Conservation (phyloP, 2,888 invertebrate genomes). For the Allacma fusca region DNA sequence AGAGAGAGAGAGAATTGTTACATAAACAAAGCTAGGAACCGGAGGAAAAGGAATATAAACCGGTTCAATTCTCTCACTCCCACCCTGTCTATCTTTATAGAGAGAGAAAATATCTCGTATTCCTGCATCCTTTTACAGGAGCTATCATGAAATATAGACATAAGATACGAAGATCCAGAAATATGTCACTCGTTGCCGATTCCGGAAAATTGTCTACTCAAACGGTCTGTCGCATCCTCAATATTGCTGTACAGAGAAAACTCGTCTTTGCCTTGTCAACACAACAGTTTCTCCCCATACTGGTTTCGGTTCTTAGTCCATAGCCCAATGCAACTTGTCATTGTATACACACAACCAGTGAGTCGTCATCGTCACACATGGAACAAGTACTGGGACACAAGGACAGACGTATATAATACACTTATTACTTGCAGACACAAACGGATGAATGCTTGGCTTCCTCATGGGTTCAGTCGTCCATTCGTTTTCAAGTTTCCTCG, state of each 20-base stretch:
- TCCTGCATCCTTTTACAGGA: neutral
- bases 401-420: neutral
- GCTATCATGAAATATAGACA: neutral
- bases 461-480: conserved; percentile 37
- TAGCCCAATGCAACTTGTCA: neutral
- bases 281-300: neutral
- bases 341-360: conserved; percentile 5
- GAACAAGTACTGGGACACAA: neutral
- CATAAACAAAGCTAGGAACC: no score
- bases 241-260: conserved; percentile 5
- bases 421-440: conserved; percentile 9
- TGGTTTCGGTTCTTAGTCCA: neutral
- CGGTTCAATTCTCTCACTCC: conserved; percentile 11
- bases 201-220: conserved; percentile 1
- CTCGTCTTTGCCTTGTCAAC: neutral
- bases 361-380: neutral
- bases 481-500: conserved; percentile 38
- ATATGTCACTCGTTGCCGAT: neutral
- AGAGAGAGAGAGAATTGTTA: neutral
- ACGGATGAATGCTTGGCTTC: conserved; percentile 35
- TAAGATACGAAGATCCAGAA: neutral
- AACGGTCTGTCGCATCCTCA: conserved; percentile 9
- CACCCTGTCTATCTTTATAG: neutral
- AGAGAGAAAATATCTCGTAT: neutral
- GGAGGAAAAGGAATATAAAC: conserved; percentile 16